Conservation (phyloP, 1,140 invertebrate species). For the Pinna nobilis region DNA sequence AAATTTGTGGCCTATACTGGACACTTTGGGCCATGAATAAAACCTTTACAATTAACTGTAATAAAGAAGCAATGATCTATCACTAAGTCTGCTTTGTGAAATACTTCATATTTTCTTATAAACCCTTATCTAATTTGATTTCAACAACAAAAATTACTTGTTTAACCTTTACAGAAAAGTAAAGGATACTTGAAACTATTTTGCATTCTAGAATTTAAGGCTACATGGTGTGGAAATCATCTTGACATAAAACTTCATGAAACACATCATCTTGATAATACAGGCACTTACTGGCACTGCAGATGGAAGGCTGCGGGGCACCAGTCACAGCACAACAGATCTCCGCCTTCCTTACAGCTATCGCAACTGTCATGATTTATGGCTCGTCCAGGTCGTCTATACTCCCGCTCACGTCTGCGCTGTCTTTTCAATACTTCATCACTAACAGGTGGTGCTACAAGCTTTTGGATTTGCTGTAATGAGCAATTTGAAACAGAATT, state of each 20-base stretch:
- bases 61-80: too few species aligned
- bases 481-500: not conserved
- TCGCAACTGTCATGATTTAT: slow-evolving; percentile 96
- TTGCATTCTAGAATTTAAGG: too few species aligned
- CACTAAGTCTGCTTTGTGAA: too few species aligned
- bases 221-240: not conserved
- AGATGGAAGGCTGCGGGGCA: slow-evolving; percentile 97
- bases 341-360: slow-evolving; percentile 89
- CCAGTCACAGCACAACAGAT: slow-evolving; percentile 95
- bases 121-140: too few species aligned
- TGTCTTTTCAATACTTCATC: slow-evolving; percentile 78
- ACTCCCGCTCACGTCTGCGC: slow-evolving; percentile 81
- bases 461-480: slow-evolving; percentile 88
- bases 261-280: not conserved
- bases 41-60: too few species aligned
- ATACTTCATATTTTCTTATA: too few species aligned
- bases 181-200: too few species aligned
- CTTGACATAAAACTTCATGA: not conserved
- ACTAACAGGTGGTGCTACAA: slow-evolving; percentile 89
- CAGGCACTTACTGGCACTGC: slow-evolving; percentile 88
- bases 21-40: too few species aligned
- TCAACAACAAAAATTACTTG: too few species aligned
- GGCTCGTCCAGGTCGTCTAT: slow-evolving; percentile 89
- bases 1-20: too few species aligned
- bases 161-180: too few species aligned